Percentiles rank a stretch among this genome's conserved stretches.
These are phyloP conservation scores for Brachionus rotundiformis DNA, from an alignment of 1,140 invertebrate genomes.

Conservation along the genomic window DNA sequence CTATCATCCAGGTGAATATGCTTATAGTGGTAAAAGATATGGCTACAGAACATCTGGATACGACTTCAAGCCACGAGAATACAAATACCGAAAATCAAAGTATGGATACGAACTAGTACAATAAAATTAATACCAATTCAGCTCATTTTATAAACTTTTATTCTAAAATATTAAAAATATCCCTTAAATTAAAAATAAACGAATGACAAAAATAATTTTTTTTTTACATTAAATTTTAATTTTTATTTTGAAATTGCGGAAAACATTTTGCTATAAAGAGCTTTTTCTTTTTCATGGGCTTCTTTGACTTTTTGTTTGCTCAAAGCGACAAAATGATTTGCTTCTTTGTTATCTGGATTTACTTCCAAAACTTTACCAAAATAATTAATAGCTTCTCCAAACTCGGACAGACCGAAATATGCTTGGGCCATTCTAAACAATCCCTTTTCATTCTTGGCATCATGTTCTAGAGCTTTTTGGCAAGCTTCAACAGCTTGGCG, in stretches of 20 bases:
- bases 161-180: not conserved
- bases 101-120: not conserved
- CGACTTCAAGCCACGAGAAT: not conserved
- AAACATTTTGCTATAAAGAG: slow-evolving; percentile 49
- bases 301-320: slow-evolving; percentile 44
- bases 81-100: slow-evolving; percentile 8
- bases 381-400: slow-evolving; percentile 75
- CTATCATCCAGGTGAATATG: not conserved
- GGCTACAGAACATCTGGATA: not conserved
- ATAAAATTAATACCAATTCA: too few relatives aligned
- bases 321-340: slow-evolving; percentile 58
- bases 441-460: slow-evolving; percentile 82
- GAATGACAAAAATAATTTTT: not conserved
- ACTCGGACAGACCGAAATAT: slow-evolving; percentile 74
- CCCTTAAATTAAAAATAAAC: slow-evolving; percentile 5
- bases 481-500: slow-evolving; percentile 70
- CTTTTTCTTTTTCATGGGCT: slow-evolving; percentile 44
- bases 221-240: not conserved
- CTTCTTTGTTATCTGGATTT: slow-evolving; percentile 80
- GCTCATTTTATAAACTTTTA: slow-evolving; percentile 17
- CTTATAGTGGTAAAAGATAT: not conserved
- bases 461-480: slow-evolving; percentile 74
- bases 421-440: slow-evolving; percentile 84
- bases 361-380: slow-evolving; percentile 74
- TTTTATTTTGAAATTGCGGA: slow-evolving; percentile 25